A percentile compares a stretch with the other conserved stretches of the same genome.
Conservation (phyloP, 2,113 vertebrate genomes). For the Butastur rufipennis region DNA sequence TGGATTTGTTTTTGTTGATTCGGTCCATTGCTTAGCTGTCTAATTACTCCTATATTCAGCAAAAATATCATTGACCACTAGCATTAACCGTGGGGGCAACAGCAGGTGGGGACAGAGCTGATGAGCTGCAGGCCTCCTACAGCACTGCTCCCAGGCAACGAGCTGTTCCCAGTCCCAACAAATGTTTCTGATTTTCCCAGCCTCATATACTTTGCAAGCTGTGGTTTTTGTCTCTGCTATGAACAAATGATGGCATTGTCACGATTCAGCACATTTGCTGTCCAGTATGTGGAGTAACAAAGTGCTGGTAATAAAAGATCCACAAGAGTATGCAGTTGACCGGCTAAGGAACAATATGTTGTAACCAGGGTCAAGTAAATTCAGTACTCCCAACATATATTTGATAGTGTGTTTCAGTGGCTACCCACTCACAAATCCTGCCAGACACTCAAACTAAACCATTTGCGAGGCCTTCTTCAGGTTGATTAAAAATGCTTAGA, state of each 20-base stretch:
- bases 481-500: not conserved
- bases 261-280: not conserved
- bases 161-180: not conserved
- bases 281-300: not conserved
- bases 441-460: not conserved
- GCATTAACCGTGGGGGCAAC: not conserved
- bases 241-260: not conserved
- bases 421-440: not conserved
- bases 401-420: not conserved
- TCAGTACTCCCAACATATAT: not conserved
- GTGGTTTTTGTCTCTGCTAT: not conserved
- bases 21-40: not conserved
- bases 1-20: constrained; percentile 9
- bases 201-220: not conserved
- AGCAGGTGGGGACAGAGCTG: not conserved
- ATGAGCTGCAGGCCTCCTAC: not conserved
- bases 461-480: not conserved
- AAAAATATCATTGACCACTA: not conserved
- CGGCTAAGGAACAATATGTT: not conserved
- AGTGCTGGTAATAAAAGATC: not conserved
- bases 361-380: too few relatives aligned
- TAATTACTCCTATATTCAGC: not conserved
- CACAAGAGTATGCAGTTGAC: not conserved
- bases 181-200: not conserved
- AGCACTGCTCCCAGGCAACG: not conserved